Base-by-base conservation (phyloP, 1,140 invertebrate genomes). In the Oncopodura yosiiana region DNA sequence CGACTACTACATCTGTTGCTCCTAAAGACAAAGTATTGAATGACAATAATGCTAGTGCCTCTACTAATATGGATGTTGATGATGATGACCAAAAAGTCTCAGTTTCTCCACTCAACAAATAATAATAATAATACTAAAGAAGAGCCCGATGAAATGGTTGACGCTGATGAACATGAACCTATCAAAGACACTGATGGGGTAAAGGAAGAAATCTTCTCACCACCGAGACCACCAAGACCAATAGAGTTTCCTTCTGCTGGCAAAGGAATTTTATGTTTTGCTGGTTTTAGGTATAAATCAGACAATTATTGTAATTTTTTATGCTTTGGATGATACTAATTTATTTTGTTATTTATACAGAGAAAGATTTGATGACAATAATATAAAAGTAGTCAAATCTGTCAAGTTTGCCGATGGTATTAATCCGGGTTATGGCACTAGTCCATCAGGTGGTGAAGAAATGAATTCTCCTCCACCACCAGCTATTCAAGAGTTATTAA, bases 401-500 rank as follows among this genome's bases (percentile, higher is more conserved):
- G 80, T 81, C 0, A 75, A 77, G 62, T 81, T 81, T 63, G 78
- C 78, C 3, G 79, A 81, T 68, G 79, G 78, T 21, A 69, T 81
- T 18, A 70, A 72, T 52, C 80, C 80, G n/a, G 80, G 80, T 0
- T 77, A 80, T 60, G 80, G 80, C 0, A 80, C 78, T 1, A 79
- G 77, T 57, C 75, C 77, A 0, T 79, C 77, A 27, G 79, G 76
- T 11, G 77, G 77, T 2, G 79, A 81, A 62, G 79, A 81, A 46
- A 73, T 80, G 64, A 73, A 75, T 6, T 81, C 78, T 2, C 78
- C 80, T 14, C 79, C 79, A n/a, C 79, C 78, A 16, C 73, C 75
- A 0, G 60, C 65, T 3, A 49, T 34, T 11, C 5, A 72, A 73
- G 49, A 70, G 72, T 49, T 78, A 76, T 58, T 73, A 73, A 36